Conservation (phyloP, 2,113 vertebrate species). For the Ceuthmochares aereus region DNA sequence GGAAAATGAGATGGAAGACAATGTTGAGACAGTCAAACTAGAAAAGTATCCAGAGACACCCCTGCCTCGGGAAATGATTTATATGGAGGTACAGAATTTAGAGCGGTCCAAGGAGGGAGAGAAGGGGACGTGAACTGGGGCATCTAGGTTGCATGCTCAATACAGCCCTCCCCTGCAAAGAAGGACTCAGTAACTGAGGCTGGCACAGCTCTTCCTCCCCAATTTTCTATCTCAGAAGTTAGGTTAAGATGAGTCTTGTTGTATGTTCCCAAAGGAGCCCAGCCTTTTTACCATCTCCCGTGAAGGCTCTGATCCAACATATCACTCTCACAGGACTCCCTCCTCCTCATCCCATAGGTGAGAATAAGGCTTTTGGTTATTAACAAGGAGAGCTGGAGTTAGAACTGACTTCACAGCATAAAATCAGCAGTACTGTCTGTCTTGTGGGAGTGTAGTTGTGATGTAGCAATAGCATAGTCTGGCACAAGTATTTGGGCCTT, state of each 20-base stretch:
- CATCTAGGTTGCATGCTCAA: neutral
- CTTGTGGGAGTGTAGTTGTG: neutral
- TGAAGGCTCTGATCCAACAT: neutral
- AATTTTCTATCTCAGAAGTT: neutral
- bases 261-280: neutral
- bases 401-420: neutral
- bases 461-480: neutral
- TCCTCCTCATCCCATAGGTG: neutral
- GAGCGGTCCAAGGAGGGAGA: neutral
- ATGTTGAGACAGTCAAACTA: conserved; percentile 33
- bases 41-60: conserved; percentile 76
- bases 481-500: neutral
- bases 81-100: conserved; percentile 76
- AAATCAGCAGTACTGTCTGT: neutral
- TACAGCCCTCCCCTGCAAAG: neutral
- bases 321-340: neutral
- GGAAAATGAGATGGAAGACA: conserved; percentile 80
- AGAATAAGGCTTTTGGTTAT: neutral
- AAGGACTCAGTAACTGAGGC: neutral
- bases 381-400: neutral
- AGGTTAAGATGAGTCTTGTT: neutral
- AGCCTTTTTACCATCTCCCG: neutral
- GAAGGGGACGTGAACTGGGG: neutral
- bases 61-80: conserved; percentile 82
- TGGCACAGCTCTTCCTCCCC: neutral